A percentile compares a stretch with the other conserved stretches of the same genome.
phyloP scores from a whole-genome alignment of 2,113 vertebrate species.

The Pachycephala philippinensis region DNA sequence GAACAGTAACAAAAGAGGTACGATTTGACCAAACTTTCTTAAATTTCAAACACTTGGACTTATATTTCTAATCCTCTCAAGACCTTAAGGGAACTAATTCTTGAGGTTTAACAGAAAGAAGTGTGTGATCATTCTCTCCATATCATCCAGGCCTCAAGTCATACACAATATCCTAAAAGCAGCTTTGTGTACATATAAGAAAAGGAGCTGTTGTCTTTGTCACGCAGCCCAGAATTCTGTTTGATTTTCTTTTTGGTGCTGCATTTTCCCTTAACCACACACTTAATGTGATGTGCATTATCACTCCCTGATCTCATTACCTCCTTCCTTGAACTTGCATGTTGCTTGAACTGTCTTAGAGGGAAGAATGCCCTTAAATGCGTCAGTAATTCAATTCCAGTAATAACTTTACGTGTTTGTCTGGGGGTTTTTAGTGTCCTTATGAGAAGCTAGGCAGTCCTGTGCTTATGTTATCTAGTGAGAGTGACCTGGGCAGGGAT shows the following conservation, averaged over 20 bases:
- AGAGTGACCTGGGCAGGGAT: not conserved
- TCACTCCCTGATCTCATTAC: conserved; percentile 24
- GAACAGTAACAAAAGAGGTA: not conserved
- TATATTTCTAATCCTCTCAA: not conserved
- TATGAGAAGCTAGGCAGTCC: not conserved
- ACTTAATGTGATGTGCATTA: conserved; percentile 25
- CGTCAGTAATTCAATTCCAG: not conserved
- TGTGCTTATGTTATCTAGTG: not conserved
- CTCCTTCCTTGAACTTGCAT: not conserved
- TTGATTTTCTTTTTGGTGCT: not conserved
- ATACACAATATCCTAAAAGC: not conserved
- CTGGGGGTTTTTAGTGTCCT: not conserved
- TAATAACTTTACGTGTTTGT: not conserved
- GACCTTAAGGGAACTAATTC: not conserved
- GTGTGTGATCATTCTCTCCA: not conserved
- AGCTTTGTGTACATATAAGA: not conserved
- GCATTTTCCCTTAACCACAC: not conserved
- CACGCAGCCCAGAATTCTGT: not conserved
- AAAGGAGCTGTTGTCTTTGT: conserved; percentile 17
- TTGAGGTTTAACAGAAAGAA: conserved; percentile 19
- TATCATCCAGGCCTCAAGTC: not conserved
- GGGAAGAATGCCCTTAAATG: not conserved
- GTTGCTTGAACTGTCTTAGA: not conserved
- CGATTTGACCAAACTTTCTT: not conserved
- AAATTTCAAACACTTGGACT: not conserved